Conservation (phyloP, 2,797 vertebrate genomes). For the Poeciliopsis presidionis region DNA sequence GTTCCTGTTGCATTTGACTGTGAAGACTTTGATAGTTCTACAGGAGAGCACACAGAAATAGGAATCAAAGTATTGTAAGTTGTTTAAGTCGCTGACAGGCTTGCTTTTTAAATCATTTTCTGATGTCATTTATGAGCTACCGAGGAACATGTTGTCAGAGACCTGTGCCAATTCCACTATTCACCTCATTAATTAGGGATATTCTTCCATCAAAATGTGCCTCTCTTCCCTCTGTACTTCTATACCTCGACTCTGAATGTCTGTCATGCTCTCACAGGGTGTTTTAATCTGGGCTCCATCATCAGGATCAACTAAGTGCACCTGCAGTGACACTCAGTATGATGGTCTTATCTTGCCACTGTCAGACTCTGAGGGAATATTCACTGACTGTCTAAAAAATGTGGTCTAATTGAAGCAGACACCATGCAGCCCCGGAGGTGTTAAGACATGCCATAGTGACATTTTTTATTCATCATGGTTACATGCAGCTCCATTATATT, state of each 20-base stretch:
- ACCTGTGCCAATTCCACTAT: slow-evolving; percentile 31
- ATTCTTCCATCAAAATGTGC: slow-evolving; percentile 29
- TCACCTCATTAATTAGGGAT: slow-evolving; percentile 53
- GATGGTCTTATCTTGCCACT: slow-evolving; percentile 59
- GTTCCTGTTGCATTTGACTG: slow-evolving; percentile 20
- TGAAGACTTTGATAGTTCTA: slow-evolving; percentile 43
- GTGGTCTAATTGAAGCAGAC: slow-evolving; percentile 61
- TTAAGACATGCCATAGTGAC: slow-evolving; percentile 38
- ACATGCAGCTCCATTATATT: slow-evolving; percentile 10
- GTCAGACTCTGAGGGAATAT: slow-evolving; percentile 55
- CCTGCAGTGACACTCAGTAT: slow-evolving; percentile 53
- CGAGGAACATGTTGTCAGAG: slow-evolving; percentile 40
- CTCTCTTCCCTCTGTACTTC: slow-evolving; percentile 27
- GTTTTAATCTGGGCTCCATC: slow-evolving; percentile 44
- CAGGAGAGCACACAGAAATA: slow-evolving; percentile 35
- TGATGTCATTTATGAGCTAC: slow-evolving; percentile 38
- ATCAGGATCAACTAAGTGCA: slow-evolving; percentile 49
- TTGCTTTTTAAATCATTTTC: slow-evolving; percentile 11
- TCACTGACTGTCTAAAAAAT: slow-evolving; percentile 47
- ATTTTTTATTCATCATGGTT: slow-evolving; percentile 32
- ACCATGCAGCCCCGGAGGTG: slow-evolving; percentile 49
- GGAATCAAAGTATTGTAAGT: slow-evolving; percentile 41
- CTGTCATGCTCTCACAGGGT: slow-evolving; percentile 48
- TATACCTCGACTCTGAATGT: slow-evolving; percentile 45
- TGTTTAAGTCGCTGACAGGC: slow-evolving; percentile 32